Percentiles rank a stretch among this genome's conserved stretches.
These are phyloP conservation scores for Microtus richardsoni DNA, from an alignment of 2,113 vertebrate species.

Conservation along the genomic window DNA sequence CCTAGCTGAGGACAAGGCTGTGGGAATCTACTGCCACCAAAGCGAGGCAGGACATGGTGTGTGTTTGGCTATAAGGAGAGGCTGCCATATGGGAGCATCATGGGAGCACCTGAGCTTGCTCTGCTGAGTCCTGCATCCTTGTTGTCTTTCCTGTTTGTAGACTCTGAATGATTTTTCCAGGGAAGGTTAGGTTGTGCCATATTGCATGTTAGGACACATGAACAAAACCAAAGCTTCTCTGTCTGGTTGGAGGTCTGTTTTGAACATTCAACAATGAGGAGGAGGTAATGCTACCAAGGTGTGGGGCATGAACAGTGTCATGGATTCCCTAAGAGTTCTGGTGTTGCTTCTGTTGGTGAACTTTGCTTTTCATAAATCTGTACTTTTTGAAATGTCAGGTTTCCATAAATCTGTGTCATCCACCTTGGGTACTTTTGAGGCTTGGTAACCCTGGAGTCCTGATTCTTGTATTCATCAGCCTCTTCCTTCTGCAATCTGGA, in stretches of 20 bases:
- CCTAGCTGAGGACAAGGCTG: not conserved
- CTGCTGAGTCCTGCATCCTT: not conserved
- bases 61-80: not conserved
- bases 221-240: constrained; percentile 33
- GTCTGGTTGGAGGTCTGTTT: not conserved
- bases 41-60: not conserved
- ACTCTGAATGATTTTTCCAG: not conserved
- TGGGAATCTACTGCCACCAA: not conserved
- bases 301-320: not conserved
- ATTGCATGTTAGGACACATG: not conserved
- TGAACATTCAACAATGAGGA: not conserved
- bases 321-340: not conserved
- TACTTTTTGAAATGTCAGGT: not conserved
- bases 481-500: not conserved
- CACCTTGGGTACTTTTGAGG: not conserved
- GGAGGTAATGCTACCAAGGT: not conserved
- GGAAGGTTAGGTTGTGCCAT: constrained; percentile 11
- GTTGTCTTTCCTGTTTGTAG: constrained; percentile 1
- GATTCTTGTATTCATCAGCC: not conserved
- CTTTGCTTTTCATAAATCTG: not conserved
- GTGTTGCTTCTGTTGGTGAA: not conserved
- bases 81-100: not conserved
- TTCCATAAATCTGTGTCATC: not conserved
- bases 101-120: not conserved
- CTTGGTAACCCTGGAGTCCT: not conserved